Evolutionary conservation across 92 coral and sea anemone genomes (phyloP), one percentile per base, ranked within the genome.

Genomic region (Epizoanthus stellaris): DNA sequence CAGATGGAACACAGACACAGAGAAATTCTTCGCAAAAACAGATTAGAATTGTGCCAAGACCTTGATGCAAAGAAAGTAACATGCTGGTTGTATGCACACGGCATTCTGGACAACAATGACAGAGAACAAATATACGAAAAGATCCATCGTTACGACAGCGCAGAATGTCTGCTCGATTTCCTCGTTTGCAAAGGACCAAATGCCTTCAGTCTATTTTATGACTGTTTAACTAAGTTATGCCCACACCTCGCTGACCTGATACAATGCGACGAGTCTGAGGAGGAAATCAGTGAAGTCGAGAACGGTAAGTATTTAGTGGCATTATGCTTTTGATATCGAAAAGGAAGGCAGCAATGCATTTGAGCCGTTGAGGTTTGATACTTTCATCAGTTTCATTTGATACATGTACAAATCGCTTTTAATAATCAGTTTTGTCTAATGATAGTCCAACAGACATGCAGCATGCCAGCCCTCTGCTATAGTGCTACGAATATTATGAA

Each of bases 1-100:
- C 56, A 52, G 56, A 64, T 66, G 70, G 70, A 66, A 10, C 42
- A 5, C 70, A 66, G 38, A 25, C 70, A 66, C 70, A 66, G 70
- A 66, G 70, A 66, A 66, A 66, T 66, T 38, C 70, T 66, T 10
- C 43, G 70, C 38, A 23, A 23, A 66, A 3, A 25, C 5, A 66
- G 70, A 12, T 5, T 66, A 66, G 15, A 30, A 10, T 38, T 66
- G 70, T 66, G 70, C 16, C 70, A 19, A 66, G 70, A 66, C 20
- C 42, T 66, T 1, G 21, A 66, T 38, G 39, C 70, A 66, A 66
- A 66, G 70, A 66, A 15, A 7, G 42, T 21, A 10, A 43, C 70
- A 21, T 6, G 70, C 17, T 66, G 40, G 40, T 7, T 66, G 43
- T 66, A 23, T 66, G 40, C 70, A 25, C 34, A 30, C 6, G 25